phyloP scores from a whole-genome alignment of 92 coral and sea anemone genomes.

The Paragorgia papillata region DNA sequence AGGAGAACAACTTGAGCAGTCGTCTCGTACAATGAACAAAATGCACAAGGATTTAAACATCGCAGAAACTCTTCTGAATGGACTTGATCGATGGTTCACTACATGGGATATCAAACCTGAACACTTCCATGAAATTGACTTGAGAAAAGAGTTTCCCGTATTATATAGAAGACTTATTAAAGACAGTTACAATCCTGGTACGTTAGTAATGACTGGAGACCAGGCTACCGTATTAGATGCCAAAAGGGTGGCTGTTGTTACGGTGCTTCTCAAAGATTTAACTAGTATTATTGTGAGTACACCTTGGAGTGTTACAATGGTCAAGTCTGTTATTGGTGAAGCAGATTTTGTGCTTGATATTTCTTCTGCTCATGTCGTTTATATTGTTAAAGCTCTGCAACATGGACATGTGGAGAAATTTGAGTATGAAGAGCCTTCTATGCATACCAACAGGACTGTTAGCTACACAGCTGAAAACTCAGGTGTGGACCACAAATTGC shows the following conservation, averaged over 20 bases:
- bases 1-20: constrained; percentile 88
- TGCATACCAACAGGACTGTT: background rate
- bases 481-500: constrained; percentile 6
- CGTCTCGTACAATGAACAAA: constrained; percentile 85
- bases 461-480: background rate
- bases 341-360: constrained; percentile 71
- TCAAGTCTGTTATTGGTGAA: constrained; percentile 70
- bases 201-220: constrained; percentile 63
- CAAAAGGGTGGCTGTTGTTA: constrained; percentile 53
- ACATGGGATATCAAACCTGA: constrained; percentile 77
- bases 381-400: constrained; percentile 72
- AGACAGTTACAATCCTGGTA: constrained; percentile 75
- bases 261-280: constrained; percentile 64
- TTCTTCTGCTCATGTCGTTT: constrained; percentile 79
- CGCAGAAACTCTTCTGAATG: constrained; percentile 81
- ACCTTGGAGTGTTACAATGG: constrained; percentile 83
- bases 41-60: constrained; percentile 85
- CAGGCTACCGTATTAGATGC: constrained; percentile 61
- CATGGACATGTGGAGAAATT: constrained; percentile 68
- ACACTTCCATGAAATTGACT: constrained; percentile 32
- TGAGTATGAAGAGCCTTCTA: constrained; percentile 72
- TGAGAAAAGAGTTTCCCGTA: constrained; percentile 71
- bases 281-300: constrained; percentile 82
- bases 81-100: constrained; percentile 83
- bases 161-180: constrained; percentile 64